phyloP scores from a whole-genome alignment of 2,797 vertebrate genomes.

The Danio kyathit region DNA sequence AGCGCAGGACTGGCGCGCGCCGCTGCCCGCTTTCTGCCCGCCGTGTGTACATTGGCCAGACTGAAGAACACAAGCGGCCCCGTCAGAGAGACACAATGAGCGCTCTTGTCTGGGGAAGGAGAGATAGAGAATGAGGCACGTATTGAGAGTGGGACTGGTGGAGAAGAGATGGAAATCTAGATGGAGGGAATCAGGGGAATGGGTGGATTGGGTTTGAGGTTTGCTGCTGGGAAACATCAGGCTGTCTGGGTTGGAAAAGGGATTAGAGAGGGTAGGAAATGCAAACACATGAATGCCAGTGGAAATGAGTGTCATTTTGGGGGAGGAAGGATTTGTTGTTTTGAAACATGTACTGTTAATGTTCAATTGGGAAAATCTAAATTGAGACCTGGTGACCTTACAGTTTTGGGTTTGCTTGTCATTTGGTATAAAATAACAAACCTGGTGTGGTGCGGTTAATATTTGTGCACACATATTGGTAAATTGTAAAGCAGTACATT shows the following conservation, averaged over 20 bases:
- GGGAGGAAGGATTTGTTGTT: constrained; percentile 1
- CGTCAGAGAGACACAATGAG: constrained; percentile 59
- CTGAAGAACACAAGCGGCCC: constrained; percentile 47
- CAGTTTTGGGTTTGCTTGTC: background rate
- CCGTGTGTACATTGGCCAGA: constrained; percentile 63
- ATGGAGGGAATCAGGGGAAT: constrained; percentile 15
- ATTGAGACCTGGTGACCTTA: constrained; percentile 5
- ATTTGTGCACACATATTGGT: background rate
- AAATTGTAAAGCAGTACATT: too few species aligned
- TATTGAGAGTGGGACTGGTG: constrained; percentile 19
- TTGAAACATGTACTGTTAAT: background rate
- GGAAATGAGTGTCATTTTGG: background rate
- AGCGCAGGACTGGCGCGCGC: constrained; percentile 33
- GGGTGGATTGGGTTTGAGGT: constrained; percentile 38
- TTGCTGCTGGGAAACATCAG: constrained; percentile 51
- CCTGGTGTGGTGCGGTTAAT: background rate
- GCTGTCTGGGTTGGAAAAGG: constrained; percentile 49
- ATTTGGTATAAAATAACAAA: background rate
- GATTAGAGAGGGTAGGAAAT: constrained; percentile 45
- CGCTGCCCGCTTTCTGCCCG: constrained; percentile 48
- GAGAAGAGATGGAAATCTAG: constrained; percentile 42
- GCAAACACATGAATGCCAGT: constrained; percentile 28
- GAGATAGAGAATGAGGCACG: constrained; percentile 28
- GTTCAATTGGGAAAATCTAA: background rate
- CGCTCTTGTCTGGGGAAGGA: constrained; percentile 55